These are phyloP conservation scores for Dynastes hyllus DNA, from an alignment of 2,888 invertebrate species.

Conservation along the genomic window DNA sequence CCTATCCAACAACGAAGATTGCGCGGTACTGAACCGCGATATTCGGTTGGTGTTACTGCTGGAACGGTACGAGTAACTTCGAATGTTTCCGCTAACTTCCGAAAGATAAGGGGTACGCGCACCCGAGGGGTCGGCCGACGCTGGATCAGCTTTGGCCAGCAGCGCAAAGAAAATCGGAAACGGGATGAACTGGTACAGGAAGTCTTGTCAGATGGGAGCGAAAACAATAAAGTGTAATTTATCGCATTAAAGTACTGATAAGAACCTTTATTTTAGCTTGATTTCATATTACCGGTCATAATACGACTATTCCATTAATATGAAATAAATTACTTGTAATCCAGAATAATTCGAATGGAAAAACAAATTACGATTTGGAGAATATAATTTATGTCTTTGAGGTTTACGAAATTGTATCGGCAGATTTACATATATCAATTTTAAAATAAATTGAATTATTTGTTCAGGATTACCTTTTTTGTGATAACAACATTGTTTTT, in stretches of 20 bases:
- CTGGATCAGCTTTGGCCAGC: conserved; percentile 14
- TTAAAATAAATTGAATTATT: too few species aligned
- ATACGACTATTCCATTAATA: neutral
- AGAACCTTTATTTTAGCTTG: neutral
- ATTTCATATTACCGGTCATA: neutral
- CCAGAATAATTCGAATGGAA: too few species aligned
- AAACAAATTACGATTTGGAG: too few species aligned
- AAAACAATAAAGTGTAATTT: conserved; percentile 22
- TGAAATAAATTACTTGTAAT: too few species aligned
- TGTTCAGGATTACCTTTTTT: too few species aligned
- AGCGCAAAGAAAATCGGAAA: conserved; percentile 34
- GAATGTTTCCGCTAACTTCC: conserved; percentile 52
- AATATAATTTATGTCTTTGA: too few species aligned
- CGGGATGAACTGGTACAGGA: conserved; percentile 22
- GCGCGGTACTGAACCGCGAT: conserved; percentile 49
- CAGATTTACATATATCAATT: too few species aligned
- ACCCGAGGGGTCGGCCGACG: conserved; percentile 12
- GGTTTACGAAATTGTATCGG: too few species aligned
- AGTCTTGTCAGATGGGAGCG: conserved; percentile 4
- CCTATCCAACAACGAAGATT: conserved; percentile 28
- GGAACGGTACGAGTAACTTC: conserved; percentile 49
- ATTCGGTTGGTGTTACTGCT: conserved; percentile 46
- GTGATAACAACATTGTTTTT: too few species aligned
- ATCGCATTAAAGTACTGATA: conserved; percentile 3
- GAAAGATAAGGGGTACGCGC: conserved; percentile 48